Conservation (phyloP, 2,797 vertebrate species). For the Sebastes kiyomatsui region DNA sequence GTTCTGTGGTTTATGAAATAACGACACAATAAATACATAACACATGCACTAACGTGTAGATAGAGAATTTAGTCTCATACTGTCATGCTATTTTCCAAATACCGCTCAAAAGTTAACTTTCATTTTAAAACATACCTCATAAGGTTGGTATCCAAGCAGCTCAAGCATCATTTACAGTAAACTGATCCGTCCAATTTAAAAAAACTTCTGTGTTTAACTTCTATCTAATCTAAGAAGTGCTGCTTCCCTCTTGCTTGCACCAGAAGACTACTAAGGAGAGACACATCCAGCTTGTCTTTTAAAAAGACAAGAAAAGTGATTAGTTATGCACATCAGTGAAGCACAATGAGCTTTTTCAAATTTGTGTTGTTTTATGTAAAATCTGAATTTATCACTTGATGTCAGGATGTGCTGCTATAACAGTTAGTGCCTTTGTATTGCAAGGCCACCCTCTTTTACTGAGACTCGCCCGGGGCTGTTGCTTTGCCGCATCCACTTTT, state of each 20-base stretch:
- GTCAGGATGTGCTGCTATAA: conserved; percentile 86
- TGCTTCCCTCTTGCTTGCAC: conserved; percentile 28
- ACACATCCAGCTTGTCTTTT: conserved; percentile 81
- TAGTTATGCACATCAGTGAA: conserved; percentile 89
- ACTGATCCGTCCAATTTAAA: conserved; percentile 39
- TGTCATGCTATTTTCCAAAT: too few relatives aligned
- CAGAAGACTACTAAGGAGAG: conserved; percentile 40
- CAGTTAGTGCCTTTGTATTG: conserved; percentile 89
- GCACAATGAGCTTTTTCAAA: conserved; percentile 85
- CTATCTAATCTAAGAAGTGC: neutral
- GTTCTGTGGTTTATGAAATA: neutral
- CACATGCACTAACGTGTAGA: neutral
- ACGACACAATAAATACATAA: neutral
- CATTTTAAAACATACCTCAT: conserved; percentile 87
- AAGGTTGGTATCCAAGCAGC: conserved; percentile 92
- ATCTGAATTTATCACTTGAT: conserved; percentile 90
- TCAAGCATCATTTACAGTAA: conserved; percentile 84
- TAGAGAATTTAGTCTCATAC: neutral
- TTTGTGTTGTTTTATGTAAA: conserved; percentile 86
- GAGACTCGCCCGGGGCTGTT: conserved; percentile 85
- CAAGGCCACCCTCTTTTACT: conserved; percentile 85
- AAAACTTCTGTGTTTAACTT: neutral
- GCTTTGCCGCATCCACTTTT: conserved; percentile 85
- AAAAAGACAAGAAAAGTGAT: conserved; percentile 85
- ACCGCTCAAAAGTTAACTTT: neutral